Base-by-base conservation (phyloP, 1,140 invertebrate genomes). In the Lasioglossum baleicum region DNA sequence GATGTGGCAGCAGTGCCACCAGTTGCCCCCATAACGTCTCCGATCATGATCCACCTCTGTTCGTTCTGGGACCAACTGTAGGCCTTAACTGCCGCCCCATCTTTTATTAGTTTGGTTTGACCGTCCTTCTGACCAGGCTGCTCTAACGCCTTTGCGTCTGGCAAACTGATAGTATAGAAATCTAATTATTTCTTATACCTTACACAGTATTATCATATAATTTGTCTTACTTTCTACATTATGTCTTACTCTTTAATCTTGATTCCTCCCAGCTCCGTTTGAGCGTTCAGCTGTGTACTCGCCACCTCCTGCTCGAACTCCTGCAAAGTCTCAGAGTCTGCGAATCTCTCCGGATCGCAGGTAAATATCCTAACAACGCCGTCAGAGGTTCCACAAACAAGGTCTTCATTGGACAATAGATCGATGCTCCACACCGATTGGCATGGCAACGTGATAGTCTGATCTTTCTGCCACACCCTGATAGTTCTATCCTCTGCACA, bases 371-470 rank as follows among this genome's bases (percentile, higher is more conserved):
- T 94, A 0, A 99, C 94, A 0, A 96, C 89, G 0, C 97, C 97
- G 93, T 99, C 98, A 92, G 97, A 98, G 82, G 95, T 93, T 11
- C 98, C 98, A 80, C 97, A 95, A n/a, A 97, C 97, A 89, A 99
- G 95, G 92, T 99, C 98, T 15, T 96, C 96, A 93, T 99, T 99
- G 6, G 93, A 87, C 22, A 99, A 90, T 76, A 95, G 94, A 72
- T 95, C 94, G 0, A 99, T 96, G 66, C 95, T 95, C 99, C 99
- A 99, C 10, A 99, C 95, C 31, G 97, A 98, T 71, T 97, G 95
- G 2, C 96, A 95, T 0, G 98, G 98, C 70, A 99, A 93, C 20
- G 94, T 89, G 42, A 99, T 95, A 0, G 96, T 96, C 87, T 98
- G 95, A 42, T 94, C 95, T 48, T 95, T 93, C 74, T 94, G 91